A percentile compares a stretch with the other conserved stretches of the same genome.
Conservation (phyloP, 2,797 vertebrate genomes). For the Acipenser transmontanus region DNA sequence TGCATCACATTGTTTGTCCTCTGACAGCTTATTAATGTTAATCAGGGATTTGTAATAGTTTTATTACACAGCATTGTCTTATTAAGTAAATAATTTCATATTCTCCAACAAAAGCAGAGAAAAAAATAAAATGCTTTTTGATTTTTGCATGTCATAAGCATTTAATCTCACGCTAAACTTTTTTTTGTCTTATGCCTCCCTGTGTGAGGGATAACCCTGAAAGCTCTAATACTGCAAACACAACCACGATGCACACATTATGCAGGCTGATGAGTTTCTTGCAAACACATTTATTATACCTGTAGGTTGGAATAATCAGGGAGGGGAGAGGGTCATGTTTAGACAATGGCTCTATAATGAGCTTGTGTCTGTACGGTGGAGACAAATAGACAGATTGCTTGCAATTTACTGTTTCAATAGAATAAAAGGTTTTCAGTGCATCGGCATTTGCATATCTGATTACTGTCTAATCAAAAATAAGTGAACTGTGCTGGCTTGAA, state of each 20-base stretch:
- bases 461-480: slow-evolving; percentile 67
- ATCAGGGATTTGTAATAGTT: no score
- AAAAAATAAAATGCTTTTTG: no score
- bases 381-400: slow-evolving; percentile 65
- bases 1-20: no score
- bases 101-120: no score
- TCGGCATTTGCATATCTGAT: slow-evolving; percentile 63
- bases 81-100: no score
- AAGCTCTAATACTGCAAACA: no score
- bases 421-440: slow-evolving; percentile 46
- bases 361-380: slow-evolving; percentile 39
- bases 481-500: slow-evolving; percentile 62
- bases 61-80: no score
- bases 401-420: slow-evolving; percentile 51
- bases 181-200: no score
- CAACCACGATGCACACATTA: not conserved
- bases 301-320: not conserved
- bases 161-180: no score
- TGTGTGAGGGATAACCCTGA: no score
- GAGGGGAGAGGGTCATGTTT: slow-evolving; percentile 22
- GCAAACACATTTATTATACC: not conserved
- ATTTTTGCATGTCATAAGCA: no score
- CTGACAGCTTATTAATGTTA: no score
- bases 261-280: not conserved
- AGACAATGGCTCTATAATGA: slow-evolving; percentile 62